Conservation (phyloP, 1,140 invertebrate genomes). For the Pollicipes pollicipes region DNA sequence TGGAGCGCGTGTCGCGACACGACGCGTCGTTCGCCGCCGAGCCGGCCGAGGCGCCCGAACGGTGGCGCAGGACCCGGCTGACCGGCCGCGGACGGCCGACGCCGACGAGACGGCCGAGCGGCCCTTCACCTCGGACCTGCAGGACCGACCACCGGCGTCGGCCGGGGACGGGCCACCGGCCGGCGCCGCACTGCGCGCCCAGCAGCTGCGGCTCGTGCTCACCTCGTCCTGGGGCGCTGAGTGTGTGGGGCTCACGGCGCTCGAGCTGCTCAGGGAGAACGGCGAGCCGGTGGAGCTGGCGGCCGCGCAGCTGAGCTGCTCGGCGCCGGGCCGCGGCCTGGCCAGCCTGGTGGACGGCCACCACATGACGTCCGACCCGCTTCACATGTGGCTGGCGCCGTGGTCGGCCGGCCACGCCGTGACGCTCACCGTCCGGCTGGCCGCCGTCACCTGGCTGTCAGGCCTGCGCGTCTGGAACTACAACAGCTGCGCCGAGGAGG, state of each 20-base stretch:
- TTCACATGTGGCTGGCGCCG: not conserved
- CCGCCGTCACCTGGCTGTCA: constrained; percentile 20
- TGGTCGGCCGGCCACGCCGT: not conserved
- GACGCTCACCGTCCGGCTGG: not conserved
- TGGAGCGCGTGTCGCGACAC: constrained; percentile 50
- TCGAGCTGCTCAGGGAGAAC: not conserved
- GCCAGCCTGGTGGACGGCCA: not conserved
- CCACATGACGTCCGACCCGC: not conserved
- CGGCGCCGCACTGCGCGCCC: not conserved
- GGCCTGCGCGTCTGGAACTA: constrained; percentile 61
- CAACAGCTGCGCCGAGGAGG: constrained; percentile 49
- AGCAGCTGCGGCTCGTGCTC: not conserved
- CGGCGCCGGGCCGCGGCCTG: not conserved
- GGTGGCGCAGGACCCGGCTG: not conserved
- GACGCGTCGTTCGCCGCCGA: constrained; percentile 43
- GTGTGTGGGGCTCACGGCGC: not conserved
- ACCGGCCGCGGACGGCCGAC: not conserved
- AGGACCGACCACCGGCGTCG: not conserved
- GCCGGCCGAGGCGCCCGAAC: not conserved
- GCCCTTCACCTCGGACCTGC: not conserved
- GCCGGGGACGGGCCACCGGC: too few species aligned
- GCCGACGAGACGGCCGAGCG: not conserved
- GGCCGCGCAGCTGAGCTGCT: not conserved
- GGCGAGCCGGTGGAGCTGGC: not conserved
- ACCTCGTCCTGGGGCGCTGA: not conserved